These are phyloP conservation scores for Melopsittacus undulatus DNA, from an alignment of 2,797 vertebrate genomes.

Conservation along the genomic window DNA sequence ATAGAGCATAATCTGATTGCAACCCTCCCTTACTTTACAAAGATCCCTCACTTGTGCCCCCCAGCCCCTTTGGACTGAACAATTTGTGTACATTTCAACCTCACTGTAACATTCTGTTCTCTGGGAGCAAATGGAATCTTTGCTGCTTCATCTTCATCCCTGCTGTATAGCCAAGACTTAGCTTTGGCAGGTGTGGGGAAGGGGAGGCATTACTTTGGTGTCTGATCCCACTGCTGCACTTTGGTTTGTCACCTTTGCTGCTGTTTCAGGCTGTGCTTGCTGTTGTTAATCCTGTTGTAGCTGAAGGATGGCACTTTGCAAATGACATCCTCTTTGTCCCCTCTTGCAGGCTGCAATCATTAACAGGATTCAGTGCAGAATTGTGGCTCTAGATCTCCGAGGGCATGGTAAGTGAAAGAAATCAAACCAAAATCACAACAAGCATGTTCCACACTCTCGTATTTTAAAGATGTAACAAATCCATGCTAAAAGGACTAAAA, in stretches of 20 bases:
- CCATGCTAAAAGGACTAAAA: background rate
- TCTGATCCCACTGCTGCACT: background rate
- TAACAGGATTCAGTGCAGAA: conserved; percentile 91
- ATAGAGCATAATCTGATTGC: background rate
- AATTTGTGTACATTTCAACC: background rate
- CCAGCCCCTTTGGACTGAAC: background rate
- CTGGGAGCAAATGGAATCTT: background rate
- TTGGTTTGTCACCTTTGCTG: background rate
- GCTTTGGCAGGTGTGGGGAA: background rate
- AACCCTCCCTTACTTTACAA: background rate
- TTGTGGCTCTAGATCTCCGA: conserved; percentile 94
- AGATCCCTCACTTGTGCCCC: background rate
- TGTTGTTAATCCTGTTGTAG: background rate
- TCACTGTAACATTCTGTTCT: background rate
- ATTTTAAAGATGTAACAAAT: background rate
- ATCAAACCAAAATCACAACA: background rate
- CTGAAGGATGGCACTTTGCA: background rate
- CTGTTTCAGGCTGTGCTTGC: background rate
- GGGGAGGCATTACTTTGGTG: background rate
- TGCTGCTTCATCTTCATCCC: background rate
- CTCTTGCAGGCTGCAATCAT: conserved; percentile 88
- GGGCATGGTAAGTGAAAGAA: conserved; percentile 86
- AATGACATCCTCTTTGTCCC: background rate
- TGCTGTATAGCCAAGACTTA: background rate
- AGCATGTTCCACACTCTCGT: fast-evolving